Percentiles rank a stretch among this genome's conserved stretches.
phyloP scores from a whole-genome alignment of 37 sponge, comb jelly and placozoan species.

The Lycopodina hypogea region DNA sequence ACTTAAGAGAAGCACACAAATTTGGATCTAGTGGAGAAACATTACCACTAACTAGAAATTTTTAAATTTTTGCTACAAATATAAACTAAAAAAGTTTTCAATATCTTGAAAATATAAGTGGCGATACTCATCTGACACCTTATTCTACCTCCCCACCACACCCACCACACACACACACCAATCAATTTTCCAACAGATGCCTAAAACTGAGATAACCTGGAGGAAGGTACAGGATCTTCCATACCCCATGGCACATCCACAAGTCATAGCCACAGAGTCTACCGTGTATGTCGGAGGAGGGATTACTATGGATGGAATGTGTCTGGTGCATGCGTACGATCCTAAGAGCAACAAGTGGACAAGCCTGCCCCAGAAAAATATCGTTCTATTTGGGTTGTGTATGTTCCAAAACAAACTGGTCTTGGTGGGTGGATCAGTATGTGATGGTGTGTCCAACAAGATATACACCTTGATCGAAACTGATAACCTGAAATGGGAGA shows the following conservation, averaged over 20 bases:
- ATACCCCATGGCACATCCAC: background rate
- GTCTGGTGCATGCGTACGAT: background rate
- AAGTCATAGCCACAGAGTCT: background rate
- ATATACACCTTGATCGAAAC: background rate
- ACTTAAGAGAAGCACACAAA: too few species aligned
- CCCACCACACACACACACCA: too few species aligned
- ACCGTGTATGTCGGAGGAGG: constrained; percentile 35
- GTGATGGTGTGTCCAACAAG: background rate
- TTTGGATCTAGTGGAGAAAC: too few species aligned
- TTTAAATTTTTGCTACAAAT: too few species aligned
- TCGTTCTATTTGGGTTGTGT: background rate
- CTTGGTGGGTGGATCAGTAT: constrained; percentile 1
- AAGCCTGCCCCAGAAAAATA: background rate
- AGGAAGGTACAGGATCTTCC: constrained; percentile 7
- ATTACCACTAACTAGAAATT: too few species aligned
- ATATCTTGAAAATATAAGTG: too few species aligned
- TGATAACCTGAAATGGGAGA: background rate
- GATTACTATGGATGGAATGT: background rate
- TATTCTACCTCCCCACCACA: background rate
- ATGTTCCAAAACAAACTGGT: constrained; percentile 1
- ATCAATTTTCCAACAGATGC: background rate
- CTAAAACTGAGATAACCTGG: constrained; percentile 13
- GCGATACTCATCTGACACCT: too few species aligned
- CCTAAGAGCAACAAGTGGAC: constrained; percentile 1
- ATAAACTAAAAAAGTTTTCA: too few species aligned